Evolutionary conservation across 2,888 invertebrate species (phyloP).

Genomic region (Zaprionus bogoriensis): DNA sequence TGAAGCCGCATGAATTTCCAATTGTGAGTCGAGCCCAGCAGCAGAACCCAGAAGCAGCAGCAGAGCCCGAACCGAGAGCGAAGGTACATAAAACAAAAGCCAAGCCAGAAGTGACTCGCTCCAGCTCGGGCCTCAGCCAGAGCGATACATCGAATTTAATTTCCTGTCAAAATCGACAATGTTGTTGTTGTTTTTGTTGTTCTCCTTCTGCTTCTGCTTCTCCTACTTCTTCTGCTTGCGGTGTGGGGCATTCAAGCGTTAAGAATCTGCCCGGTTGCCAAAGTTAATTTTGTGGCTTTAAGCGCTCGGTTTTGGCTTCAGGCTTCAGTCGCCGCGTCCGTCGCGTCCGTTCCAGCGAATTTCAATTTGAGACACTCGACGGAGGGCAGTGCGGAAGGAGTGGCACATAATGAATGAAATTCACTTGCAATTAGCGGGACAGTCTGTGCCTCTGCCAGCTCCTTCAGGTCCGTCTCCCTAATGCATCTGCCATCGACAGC

Average conservation of each 20-base stretch:
- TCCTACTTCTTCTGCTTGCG: conserved; percentile 27
- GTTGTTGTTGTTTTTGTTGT: conserved; percentile 21
- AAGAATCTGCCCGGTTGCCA: conserved; percentile 50
- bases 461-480: conserved; percentile 18
- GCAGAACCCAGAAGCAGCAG: neutral
- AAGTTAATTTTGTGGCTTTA: conserved; percentile 76
- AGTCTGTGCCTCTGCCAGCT: neutral
- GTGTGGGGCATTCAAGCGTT: conserved; percentile 67
- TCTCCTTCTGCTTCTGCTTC: neutral
- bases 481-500: conserved; percentile 45
- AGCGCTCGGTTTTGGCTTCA: conserved; percentile 31
- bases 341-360: conserved; percentile 63
- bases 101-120: conserved; percentile 43
- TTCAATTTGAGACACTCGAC: conserved; percentile 45
- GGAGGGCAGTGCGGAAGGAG: neutral
- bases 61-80: conserved; percentile 10
- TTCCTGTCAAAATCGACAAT: conserved; percentile 78
- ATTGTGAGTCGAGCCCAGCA: conserved; percentile 45
- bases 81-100: conserved; percentile 63
- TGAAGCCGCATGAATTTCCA: conserved; percentile 72
- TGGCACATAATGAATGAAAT: conserved; percentile 63
- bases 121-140: conserved; percentile 9
- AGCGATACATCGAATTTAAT: conserved; percentile 79
- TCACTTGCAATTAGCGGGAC: conserved; percentile 57
- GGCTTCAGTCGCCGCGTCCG: too few species aligned